Evolutionary conservation across 2,888 invertebrate genomes (phyloP).

Genomic region (Cyaniris semiargus): DNA sequence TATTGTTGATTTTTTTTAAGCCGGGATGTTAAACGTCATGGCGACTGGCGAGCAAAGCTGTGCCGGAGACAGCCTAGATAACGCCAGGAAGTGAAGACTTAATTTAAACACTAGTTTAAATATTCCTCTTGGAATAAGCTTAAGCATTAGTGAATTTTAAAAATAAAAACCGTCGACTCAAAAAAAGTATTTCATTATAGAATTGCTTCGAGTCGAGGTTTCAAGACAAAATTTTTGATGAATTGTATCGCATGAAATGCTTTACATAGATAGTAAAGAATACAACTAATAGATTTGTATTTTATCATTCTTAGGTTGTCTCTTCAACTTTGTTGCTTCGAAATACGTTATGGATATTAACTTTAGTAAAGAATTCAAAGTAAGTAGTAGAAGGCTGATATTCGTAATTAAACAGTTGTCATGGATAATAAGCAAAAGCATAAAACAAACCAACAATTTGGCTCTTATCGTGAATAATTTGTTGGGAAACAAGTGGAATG

Average conservation of each 20-base stretch:
- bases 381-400: background rate
- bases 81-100: slow-evolving; percentile 8
- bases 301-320: no score
- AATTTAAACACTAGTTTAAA: slow-evolving; percentile 22
- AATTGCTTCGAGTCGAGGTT: background rate
- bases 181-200: background rate
- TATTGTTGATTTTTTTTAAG: slow-evolving; percentile 8
- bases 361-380: background rate
- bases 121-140: slow-evolving; percentile 4
- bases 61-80: slow-evolving; percentile 9
- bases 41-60: background rate
- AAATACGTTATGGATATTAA: background rate
- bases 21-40: background rate
- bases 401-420: background rate
- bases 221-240: background rate
- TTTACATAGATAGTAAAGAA: no score
- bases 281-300: no score
- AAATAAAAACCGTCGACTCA: background rate
- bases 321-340: no score
- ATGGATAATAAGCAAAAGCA: background rate
- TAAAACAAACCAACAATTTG: slow-evolving; percentile 28
- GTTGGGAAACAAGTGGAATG: slow-evolving; percentile 31
- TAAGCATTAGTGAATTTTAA: slow-evolving; percentile 6
- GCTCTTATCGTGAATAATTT: slow-evolving; percentile 29
- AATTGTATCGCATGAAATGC: background rate